These are phyloP conservation scores for Phymorhynchus buccinoides DNA, from an alignment of 1,140 invertebrate species.

Conservation along the genomic window DNA sequence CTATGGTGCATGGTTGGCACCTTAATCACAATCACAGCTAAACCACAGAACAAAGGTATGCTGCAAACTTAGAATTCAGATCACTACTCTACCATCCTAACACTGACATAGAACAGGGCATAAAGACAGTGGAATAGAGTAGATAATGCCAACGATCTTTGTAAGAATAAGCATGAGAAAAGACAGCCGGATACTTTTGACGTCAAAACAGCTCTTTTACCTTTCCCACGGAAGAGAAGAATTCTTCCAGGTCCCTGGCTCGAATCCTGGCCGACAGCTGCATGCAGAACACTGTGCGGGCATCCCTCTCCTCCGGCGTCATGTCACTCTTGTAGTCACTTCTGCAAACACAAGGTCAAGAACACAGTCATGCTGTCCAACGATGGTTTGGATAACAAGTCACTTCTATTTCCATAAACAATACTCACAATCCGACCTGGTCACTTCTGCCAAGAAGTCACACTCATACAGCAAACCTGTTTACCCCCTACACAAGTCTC, in stretches of 20 bases:
- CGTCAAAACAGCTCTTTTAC: slow-evolving; percentile 76
- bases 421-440: background rate
- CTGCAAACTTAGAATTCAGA: too few relatives aligned
- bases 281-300: slow-evolving; percentile 95
- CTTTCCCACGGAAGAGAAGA: slow-evolving; percentile 98
- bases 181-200: background rate
- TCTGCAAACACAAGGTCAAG: background rate
- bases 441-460: too few relatives aligned
- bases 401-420: background rate
- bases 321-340: slow-evolving; percentile 76
- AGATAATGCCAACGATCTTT: too few relatives aligned
- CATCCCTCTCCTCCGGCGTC: slow-evolving; percentile 97
- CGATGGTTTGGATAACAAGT: background rate
- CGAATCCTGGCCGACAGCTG: slow-evolving; percentile 89
- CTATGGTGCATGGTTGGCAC: too few relatives aligned
- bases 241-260: slow-evolving; percentile 97
- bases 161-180: background rate
- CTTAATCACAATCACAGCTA: too few relatives aligned
- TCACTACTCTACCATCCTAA: too few relatives aligned
- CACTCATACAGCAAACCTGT: too few relatives aligned
- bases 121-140: too few relatives aligned
- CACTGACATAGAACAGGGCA: too few relatives aligned
- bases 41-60: too few relatives aligned
- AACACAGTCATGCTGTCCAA: too few relatives aligned
- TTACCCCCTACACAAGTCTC: too few relatives aligned